Evolutionary conservation across 2,113 vertebrate genomes (phyloP), one percentile per base, ranked within the genome.

Genomic region (Poicephalus gulielmi): DNA sequence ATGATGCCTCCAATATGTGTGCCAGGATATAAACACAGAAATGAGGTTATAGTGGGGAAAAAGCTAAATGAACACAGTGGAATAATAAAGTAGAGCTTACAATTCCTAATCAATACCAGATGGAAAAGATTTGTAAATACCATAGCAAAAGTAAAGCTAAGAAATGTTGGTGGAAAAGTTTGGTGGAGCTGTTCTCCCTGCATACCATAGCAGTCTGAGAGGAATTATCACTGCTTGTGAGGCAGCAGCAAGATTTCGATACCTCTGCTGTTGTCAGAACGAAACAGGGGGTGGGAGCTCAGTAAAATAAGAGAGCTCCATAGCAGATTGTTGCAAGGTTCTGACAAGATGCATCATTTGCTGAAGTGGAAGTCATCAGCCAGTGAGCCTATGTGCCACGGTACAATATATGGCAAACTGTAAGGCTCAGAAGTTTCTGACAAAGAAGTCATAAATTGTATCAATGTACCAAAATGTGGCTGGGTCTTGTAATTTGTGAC

Each of bases 111-210:
- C 88, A 81, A 83, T 83, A 71, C 50, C 82, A 93, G 88, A 81
- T 81, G 76, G 85, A 83, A 75, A 50, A 86, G 59, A 75, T 95
- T 90, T 86, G 68, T 83, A 94, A 95, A 95, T 85, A 81, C 17
- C 39, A 25, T 50, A 70, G 64, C 37, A 92, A 67, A 88, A 77
- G n/a, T 88, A 74, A 92, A 90, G 46, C 94, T 90, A 83, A 95
- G 39, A 63, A 85, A 53, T 63, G 25, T 46, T 1, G 3, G 86
- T 92, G 88, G 31, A 53, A 66, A 91, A 86, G 27, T 78, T 83
- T 83, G 43, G 39, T 83, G 55, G 25, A 77, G 41, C 18, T 79
- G 69, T 69, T 94, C 9, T 73, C 17, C 73, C 37, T 85, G 35
- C 41, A 22, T 53, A 41, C 27, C 31, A 50, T 22, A 14, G 37